Conservation (phyloP, 2,797 vertebrate genomes). For the Lagorchestes hirsutus region DNA sequence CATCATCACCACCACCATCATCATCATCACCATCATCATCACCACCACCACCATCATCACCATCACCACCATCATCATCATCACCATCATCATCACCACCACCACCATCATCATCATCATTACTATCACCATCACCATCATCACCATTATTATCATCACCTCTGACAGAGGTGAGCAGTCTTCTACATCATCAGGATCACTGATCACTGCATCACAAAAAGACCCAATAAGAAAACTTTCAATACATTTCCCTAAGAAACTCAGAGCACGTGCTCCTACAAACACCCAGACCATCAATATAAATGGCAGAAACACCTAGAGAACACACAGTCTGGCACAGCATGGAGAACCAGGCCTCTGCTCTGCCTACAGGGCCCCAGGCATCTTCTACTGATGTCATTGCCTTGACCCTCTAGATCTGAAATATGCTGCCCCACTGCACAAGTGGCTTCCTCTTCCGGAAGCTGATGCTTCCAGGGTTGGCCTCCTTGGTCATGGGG, state of each 20-base stretch:
- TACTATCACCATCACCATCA: neutral
- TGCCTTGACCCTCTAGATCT: neutral
- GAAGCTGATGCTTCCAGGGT: neutral
- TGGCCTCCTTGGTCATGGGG: neutral
- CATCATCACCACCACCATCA: neutral
- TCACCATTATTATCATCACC: neutral
- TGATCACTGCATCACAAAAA: too few relatives aligned
- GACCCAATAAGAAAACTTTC: too few relatives aligned
- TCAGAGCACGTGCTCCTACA: neutral
- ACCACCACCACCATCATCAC: neutral
- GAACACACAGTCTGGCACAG: neutral
- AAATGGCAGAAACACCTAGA: neutral
- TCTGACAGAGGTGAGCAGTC: neutral
- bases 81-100: neutral
- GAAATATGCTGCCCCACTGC: neutral
- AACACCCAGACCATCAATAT: neutral
- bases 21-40: neutral
- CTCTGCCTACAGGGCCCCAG: neutral
- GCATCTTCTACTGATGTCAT: neutral
- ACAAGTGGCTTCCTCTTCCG: neutral
- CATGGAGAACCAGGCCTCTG: neutral
- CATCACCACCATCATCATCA: fast-evolving
- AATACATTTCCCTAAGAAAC: neutral
- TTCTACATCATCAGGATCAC: too few relatives aligned
- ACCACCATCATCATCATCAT: neutral